Conservation (phyloP, 2,888 invertebrate species). For the Eupeodes latifasciatus region DNA sequence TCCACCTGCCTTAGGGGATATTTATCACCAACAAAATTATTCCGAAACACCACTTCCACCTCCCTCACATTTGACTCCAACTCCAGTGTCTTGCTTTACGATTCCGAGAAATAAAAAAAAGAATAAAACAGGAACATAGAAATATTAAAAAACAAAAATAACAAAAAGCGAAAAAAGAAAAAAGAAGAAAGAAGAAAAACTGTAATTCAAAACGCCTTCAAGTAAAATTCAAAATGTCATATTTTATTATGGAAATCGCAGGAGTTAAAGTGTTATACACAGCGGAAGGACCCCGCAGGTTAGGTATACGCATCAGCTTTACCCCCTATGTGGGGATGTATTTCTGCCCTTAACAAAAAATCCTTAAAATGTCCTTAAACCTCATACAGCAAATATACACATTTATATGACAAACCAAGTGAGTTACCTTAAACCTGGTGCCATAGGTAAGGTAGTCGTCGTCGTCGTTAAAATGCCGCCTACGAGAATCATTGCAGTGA, state of each 20-base stretch:
- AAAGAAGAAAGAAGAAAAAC: conserved; percentile 7
- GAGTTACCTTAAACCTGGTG: neutral
- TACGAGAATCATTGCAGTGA: conserved; percentile 70
- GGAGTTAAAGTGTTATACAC: conserved; percentile 73
- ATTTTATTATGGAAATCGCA: conserved; percentile 75
- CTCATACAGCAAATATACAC: conserved; percentile 11
- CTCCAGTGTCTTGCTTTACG: neutral
- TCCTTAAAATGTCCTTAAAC: conserved; percentile 34
- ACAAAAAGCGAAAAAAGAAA: neutral
- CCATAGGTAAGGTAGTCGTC: neutral
- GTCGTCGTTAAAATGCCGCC: conserved; percentile 56
- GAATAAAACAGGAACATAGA: conserved; percentile 32
- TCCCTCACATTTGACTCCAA: neutral
- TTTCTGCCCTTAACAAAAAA: conserved; percentile 2
- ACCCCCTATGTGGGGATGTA: conserved; percentile 59
- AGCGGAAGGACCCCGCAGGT: conserved; percentile 51
- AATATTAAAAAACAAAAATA: conserved; percentile 22
- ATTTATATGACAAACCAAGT: no score
- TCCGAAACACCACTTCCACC: neutral
- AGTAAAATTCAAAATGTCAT: conserved; percentile 70
- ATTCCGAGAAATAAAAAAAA: conserved; percentile 8
- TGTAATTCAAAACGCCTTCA: conserved; percentile 65
- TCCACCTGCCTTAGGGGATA: conserved; percentile 68
- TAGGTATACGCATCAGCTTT: conserved; percentile 10
- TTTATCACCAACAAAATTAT: conserved; percentile 67